Evolutionary conservation across 1,140 invertebrate genomes (phyloP), one percentile per base, ranked within the genome.

Genomic region (Anastrepha ludens): DNA sequence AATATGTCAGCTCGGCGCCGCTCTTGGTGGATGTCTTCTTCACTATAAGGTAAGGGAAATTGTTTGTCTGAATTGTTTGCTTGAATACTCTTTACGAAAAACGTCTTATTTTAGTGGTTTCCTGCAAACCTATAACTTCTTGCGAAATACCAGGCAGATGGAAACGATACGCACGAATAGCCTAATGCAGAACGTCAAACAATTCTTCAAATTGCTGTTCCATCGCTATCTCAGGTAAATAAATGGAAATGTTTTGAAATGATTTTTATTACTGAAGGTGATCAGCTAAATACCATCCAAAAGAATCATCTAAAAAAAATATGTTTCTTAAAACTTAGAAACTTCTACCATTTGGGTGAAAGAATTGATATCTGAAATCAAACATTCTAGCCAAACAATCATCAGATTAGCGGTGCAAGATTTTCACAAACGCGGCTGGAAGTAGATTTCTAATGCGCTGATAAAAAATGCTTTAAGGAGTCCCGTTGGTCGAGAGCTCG

Each of bases 21-120:
- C 60, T 93, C 7, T 88, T 93, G 2, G 93, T 93, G 20, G 93
- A 93, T 89, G 91, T 93, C 9, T 93, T 93, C 87, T 93, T 93
- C 60, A 93, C 91, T 9, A 93, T 93, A 20, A 93, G 92, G 92
- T 93, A 74, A 86, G 88, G 0, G 1, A 29, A 55, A 5, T 39
- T 39, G 5, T 29, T 29, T 58, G 47, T 11, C 8, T 1, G 65
- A 47, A 13, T 2, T 5, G 20, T 62, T 41, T 6, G 3, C 62
- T 0, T 9, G 29, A 5, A 20, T 60, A 58, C 0, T 29, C 29
- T 29, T 29, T 81, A 41, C 44, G 39, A 65, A 74, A 0, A 59
- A 67, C 59, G 1, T 15, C 29, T 86, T 29, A 55, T 67, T 81
- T 15, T 41, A 93, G 93, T 88, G 93, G 93, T 44, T 93, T 93